A percentile compares a stretch with the other conserved stretches of the same genome.
Evolutionary conservation across 2,888 invertebrate species (phyloP).

Genomic region (Germaria angustata): DNA sequence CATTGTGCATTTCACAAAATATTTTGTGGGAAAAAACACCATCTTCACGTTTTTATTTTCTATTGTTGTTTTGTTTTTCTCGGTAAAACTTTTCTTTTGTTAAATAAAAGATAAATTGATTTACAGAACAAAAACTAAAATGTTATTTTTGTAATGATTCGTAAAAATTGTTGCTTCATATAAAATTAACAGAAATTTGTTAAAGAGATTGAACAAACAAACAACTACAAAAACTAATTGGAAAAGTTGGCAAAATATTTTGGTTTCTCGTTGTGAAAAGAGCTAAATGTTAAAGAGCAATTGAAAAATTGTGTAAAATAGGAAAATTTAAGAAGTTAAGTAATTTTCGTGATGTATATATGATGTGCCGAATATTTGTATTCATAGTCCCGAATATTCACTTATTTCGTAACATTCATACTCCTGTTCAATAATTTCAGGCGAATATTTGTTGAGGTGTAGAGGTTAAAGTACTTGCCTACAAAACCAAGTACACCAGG

Average conservation of each 20-base stretch:
- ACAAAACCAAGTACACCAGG: too few species aligned
- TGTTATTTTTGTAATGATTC: slow-evolving; percentile 59
- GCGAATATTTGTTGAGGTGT: too few species aligned
- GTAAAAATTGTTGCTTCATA: slow-evolving; percentile 46
- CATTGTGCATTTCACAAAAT: too few species aligned
- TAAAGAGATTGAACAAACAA: background rate
- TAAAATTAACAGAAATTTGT: slow-evolving; percentile 5
- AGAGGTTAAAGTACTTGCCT: too few species aligned
- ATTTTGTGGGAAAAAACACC: background rate
- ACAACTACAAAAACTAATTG: background rate
- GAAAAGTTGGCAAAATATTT: slow-evolving; percentile 1
- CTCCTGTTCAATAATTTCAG: too few species aligned
- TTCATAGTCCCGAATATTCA: too few species aligned
- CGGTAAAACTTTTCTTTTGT: background rate
- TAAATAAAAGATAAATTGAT: slow-evolving; percentile 49
- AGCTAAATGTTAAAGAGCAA: background rate
- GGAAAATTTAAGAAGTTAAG: too few species aligned
- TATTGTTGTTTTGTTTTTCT: background rate
- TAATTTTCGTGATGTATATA: too few species aligned
- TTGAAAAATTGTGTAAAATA: too few species aligned
- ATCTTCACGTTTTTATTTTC: background rate
- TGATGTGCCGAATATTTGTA: too few species aligned
- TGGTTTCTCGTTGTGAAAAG: background rate
- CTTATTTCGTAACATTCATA: too few species aligned
- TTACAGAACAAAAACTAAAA: slow-evolving; percentile 29